Evolutionary conservation across 2,797 vertebrate species (phyloP).

Genomic region (Bradypodion pumilum): DNA sequence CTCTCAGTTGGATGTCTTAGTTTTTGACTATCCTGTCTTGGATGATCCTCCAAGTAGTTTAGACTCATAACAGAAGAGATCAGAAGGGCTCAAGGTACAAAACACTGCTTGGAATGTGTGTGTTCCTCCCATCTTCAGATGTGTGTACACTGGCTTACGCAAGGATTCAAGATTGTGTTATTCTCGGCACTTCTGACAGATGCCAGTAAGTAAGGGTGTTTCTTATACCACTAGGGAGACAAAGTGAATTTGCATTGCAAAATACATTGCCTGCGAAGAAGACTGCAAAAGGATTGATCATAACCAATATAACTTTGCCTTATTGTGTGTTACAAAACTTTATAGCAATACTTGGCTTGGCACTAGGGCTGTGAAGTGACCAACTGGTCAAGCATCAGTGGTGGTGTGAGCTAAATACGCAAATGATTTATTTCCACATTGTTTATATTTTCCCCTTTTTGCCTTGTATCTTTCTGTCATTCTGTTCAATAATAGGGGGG

Average conservation of each 20-base stretch:
- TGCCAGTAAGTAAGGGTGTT: not conserved
- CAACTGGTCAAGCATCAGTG: not conserved
- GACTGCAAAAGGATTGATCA: not conserved
- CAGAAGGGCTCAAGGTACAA: too few species aligned
- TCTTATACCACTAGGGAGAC: not conserved
- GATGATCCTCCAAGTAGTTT: too few species aligned
- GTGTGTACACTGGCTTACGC: not conserved
- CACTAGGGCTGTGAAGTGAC: slow-evolving; percentile 2
- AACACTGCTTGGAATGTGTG: too few species aligned
- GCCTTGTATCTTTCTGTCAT: not conserved
- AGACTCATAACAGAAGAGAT: too few species aligned
- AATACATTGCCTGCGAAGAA: not conserved
- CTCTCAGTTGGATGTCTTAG: too few species aligned
- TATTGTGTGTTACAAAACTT: not conserved
- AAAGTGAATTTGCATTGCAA: not conserved
- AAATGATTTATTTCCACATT: not conserved
- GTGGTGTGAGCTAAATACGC: slow-evolving; percentile 4
- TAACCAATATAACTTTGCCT: not conserved
- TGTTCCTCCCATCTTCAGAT: too few species aligned
- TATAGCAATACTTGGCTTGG: slow-evolving; percentile 15
- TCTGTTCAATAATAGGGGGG: too few species aligned
- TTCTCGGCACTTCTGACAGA: not conserved
- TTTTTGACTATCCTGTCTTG: too few species aligned
- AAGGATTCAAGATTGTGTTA: not conserved
- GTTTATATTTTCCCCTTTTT: not conserved